Base-by-base conservation (phyloP, 1,140 invertebrate species). In the Lepidurus arcticus region DNA sequence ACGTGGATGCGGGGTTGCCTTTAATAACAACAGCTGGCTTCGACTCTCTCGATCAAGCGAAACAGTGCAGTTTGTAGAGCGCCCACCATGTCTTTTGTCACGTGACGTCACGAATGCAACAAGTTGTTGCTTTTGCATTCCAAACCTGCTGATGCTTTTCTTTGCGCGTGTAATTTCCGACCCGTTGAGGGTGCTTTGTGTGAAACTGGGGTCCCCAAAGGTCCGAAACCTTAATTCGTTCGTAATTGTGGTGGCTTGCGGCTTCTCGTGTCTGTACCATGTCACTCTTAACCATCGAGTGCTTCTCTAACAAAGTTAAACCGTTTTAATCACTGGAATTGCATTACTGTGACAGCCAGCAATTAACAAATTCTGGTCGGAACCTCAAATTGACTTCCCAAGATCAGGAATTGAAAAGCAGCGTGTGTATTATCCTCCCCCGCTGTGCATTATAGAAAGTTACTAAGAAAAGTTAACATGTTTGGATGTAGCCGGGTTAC, bases 11-110 rank as follows among this genome's bases (percentile, higher is more conserved):
- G 53, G 16, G 16, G 21, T 21, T 65, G 53, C 1, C 53, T 65
- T 65, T n/a, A 65, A 65, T 65, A 65, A 65, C 53, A 65, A 65
- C 16, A 65, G 53, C 53, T 65, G 53, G 53, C 13, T 21, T 13
- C 21, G 8, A 7, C 13, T 21, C 6, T 21, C 53, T 9, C 53
- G 53, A 16, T 65, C 6, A 65, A 3, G 16, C 21, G 53, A 16
- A 65, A 16, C 7, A 4, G 8, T 6, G 53, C 16, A 3, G 13
- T n/a, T 34, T 34, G 53, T 65, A 21, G 21, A 65, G 53, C 53
- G 4, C 21, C 21, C 53, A 65, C 16, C 53, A 21, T 13, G 6
- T n/a, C 53, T 9, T 65, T 21, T 65, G 16, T 65, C 21, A 6
- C 13, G n/a, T 65, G 53, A 65, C 53, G 53, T 65, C 53, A 65